Conservation (phyloP, 2,888 invertebrate species). For the Lutraria lutraria region DNA sequence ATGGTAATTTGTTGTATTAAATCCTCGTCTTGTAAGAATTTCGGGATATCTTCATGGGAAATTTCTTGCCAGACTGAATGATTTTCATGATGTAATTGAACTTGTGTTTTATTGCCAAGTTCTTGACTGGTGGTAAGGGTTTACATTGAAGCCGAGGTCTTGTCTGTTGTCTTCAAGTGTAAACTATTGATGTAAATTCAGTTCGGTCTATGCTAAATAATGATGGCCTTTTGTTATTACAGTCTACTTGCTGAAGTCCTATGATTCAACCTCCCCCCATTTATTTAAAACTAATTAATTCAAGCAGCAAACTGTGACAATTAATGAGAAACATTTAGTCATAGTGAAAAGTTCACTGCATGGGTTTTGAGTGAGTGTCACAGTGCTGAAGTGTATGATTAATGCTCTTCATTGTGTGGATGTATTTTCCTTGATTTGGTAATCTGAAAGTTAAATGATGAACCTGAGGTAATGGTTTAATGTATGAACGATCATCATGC, state of each 20-base stretch:
- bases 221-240: background rate
- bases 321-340: background rate
- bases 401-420: too few species aligned
- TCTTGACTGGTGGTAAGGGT: background rate
- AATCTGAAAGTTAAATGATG: too few species aligned
- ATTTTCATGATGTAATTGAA: background rate
- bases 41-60: background rate
- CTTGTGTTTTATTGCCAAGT: background rate
- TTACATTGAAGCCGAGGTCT: background rate
- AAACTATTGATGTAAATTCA: background rate
- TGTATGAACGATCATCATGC: too few species aligned
- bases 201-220: background rate
- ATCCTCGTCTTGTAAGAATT: background rate
- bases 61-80: background rate
- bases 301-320: background rate
- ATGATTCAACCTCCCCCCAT: background rate
- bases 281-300: constrained; percentile 3
- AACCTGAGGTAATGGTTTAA: too few species aligned
- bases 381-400: too few species aligned
- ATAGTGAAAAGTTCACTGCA: background rate
- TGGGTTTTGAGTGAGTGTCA: background rate
- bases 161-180: background rate
- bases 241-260: background rate
- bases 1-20: constrained; percentile 1
- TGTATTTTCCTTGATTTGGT: too few species aligned